A percentile compares a stretch with the other conserved stretches of the same genome.
Evolutionary conservation across 53 echinoderm and acorn worm genomes (phyloP).

Genomic region (Zoroaster sp.): DNA sequence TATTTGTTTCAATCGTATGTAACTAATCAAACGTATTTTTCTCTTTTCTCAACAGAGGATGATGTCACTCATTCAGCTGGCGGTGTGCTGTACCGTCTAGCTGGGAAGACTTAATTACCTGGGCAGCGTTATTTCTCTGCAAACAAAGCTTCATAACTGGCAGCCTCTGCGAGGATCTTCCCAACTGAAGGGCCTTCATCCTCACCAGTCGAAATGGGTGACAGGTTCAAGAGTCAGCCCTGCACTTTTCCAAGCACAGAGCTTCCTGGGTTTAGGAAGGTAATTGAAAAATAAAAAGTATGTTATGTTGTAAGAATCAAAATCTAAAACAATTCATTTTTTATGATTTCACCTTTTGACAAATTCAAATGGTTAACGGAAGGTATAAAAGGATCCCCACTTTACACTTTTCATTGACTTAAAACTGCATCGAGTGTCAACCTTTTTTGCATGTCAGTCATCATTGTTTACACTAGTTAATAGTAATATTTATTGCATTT

Average conservation of each 20-base stretch:
- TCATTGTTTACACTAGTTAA: too few relatives aligned
- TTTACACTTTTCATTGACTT: too few relatives aligned
- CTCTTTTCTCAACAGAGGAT: background rate
- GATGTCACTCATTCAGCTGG: background rate
- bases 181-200: conserved; percentile 42
- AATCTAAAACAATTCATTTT: too few relatives aligned
- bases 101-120: conserved; percentile 9
- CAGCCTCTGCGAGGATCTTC: conserved; percentile 29
- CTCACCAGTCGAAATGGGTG: conserved; percentile 49
- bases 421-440: too few relatives aligned
- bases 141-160: conserved; percentile 31
- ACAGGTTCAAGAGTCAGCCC: conserved; percentile 43
- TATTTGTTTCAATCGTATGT: background rate
- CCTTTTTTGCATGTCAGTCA: too few relatives aligned
- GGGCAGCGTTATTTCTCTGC: background rate
- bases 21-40: background rate
- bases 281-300: too few relatives aligned
- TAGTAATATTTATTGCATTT: too few relatives aligned
- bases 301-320: too few relatives aligned
- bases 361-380: too few relatives aligned
- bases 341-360: too few relatives aligned
- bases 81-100: conserved; percentile 40
- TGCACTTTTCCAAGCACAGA: conserved; percentile 10
- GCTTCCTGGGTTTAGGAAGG: background rate
- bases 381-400: too few relatives aligned